These are phyloP conservation scores for Rhopalosiphum padi DNA, from an alignment of 1,140 invertebrate genomes.

Conservation along the genomic window DNA sequence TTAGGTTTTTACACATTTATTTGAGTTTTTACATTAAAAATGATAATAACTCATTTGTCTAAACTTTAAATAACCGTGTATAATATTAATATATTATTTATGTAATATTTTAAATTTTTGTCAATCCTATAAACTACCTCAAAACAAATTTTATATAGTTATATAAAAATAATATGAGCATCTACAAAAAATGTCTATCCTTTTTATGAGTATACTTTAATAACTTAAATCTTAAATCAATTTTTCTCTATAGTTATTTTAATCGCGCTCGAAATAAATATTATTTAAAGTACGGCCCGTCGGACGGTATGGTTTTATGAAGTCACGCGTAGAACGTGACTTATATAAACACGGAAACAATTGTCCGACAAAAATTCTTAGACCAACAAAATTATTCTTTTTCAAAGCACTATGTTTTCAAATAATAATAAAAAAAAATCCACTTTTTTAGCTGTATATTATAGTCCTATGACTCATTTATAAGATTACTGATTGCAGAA, in stretches of 20 bases:
- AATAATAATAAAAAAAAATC: background rate
- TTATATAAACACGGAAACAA: background rate
- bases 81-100: no score
- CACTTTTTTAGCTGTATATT: no score
- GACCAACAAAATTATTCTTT: no score
- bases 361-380: no score
- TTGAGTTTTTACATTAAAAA: no score
- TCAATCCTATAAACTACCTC: no score
- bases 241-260: background rate
- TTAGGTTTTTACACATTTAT: no score
- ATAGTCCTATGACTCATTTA: background rate
- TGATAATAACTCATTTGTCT: no score
- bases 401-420: background rate
- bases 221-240: background rate
- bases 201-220: background rate
- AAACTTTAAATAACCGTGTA: no score
- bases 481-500: background rate
- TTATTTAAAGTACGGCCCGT: no score
- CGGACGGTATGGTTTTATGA: background rate
- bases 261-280: background rate
- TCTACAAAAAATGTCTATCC: background rate
- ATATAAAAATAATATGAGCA: background rate
- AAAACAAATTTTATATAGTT: background rate
- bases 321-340: background rate
- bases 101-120: no score